These are phyloP conservation scores for Lutraria lutraria DNA, from an alignment of 2,888 invertebrate species.

Conservation along the genomic window DNA sequence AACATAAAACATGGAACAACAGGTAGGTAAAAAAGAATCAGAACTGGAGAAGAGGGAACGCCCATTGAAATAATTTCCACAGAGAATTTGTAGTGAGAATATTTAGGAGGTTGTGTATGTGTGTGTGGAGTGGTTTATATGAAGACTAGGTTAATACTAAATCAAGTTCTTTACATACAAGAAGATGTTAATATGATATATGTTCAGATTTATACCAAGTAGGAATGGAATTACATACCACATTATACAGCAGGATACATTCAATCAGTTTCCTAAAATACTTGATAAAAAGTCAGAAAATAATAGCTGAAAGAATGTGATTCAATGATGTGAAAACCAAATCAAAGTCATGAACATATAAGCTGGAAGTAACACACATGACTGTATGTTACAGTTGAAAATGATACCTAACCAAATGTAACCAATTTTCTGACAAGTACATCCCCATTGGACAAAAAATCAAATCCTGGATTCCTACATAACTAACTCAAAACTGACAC, in stretches of 20 bases:
- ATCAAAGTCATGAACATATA: not conserved
- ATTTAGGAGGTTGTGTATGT: not conserved
- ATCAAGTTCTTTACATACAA: not conserved
- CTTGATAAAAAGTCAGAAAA: not conserved
- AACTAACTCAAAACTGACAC: too few species aligned
- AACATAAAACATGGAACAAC: slow-evolving; percentile 6
- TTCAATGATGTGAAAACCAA: not conserved
- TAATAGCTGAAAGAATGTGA: not conserved
- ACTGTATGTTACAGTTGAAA: too few species aligned
- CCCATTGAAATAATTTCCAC: slow-evolving; percentile 11
- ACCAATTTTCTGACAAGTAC: too few species aligned
- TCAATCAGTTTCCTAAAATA: not conserved
- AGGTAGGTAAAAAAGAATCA: not conserved
- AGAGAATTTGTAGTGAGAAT: slow-evolving; percentile 16
- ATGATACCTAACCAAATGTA: too few species aligned
- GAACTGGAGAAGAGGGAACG: slow-evolving; percentile 11
- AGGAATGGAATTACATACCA: not conserved
- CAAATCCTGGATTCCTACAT: too few species aligned
- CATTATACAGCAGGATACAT: not conserved
- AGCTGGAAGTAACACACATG: too few species aligned
- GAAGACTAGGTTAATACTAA: not conserved
- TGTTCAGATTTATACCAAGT: not conserved
- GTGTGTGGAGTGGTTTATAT: not conserved
- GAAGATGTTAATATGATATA: not conserved
- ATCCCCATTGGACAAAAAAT: too few species aligned